Evolutionary conservation across 2,888 invertebrate genomes (phyloP).

Genomic region (Fabriciana adippe): DNA sequence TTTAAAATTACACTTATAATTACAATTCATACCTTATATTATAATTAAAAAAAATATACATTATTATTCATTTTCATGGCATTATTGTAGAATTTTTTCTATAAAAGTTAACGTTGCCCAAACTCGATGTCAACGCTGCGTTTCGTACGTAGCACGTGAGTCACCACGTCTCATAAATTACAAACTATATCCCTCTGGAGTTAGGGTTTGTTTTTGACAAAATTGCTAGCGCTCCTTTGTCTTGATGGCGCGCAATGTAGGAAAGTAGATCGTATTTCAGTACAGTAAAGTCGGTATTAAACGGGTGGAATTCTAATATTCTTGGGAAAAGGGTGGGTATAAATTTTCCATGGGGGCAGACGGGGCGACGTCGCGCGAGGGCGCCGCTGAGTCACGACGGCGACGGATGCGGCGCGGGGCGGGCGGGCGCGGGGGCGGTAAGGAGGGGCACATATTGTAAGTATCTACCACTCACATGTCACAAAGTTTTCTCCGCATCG

Average conservation of each 20-base stretch:
- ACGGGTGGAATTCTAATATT: slow-evolving; percentile 60
- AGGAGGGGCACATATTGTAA: slow-evolving; percentile 73
- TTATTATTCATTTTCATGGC: not conserved
- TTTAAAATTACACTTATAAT: too few relatives aligned
- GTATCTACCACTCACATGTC: slow-evolving; percentile 81
- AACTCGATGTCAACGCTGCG: slow-evolving; percentile 66
- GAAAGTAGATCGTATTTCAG: slow-evolving; percentile 57
- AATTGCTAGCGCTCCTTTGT: slow-evolving; percentile 77
- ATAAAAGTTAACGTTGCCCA: slow-evolving; percentile 45
- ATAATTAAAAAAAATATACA: not conserved
- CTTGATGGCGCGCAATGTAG: slow-evolving; percentile 51
- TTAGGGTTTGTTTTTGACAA: slow-evolving; percentile 79
- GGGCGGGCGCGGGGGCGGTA: slow-evolving; percentile 42
- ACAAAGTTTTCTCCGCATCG: slow-evolving; percentile 81
- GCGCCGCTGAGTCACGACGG: slow-evolving; percentile 79
- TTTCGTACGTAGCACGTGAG: slow-evolving; percentile 74
- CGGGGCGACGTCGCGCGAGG: slow-evolving; percentile 81
- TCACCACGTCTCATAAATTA: slow-evolving; percentile 73
- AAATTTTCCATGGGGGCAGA: slow-evolving; percentile 82
- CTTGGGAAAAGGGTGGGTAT: slow-evolving; percentile 79
- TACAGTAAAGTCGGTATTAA: slow-evolving; percentile 58
- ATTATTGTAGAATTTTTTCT: not conserved
- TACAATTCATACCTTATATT: too few relatives aligned
- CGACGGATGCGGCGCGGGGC: slow-evolving; percentile 44
- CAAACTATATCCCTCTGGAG: slow-evolving; percentile 77